Evolutionary conservation across 2,797 vertebrate species (phyloP).

Genomic region (Tapera naevia): DNA sequence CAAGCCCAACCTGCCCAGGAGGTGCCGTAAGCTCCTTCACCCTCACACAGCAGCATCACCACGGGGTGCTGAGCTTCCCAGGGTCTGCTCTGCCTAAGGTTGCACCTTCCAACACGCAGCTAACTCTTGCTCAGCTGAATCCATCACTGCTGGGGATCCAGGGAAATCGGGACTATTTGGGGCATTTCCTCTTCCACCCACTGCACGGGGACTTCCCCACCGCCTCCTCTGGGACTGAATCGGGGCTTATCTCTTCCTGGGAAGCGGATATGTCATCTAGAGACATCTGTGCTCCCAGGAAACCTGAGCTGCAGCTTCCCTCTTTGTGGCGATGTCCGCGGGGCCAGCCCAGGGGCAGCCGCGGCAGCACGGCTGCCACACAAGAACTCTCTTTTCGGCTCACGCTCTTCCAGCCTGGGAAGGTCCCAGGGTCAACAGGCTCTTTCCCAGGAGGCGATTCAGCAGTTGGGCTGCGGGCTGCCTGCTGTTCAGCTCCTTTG

Average conservation of each 20-base stretch:
- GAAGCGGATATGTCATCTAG: neutral
- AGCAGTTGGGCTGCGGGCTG: neutral
- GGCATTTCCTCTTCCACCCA: neutral
- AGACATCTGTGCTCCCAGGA: conserved; percentile 21
- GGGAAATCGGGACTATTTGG: neutral
- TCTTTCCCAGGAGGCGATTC: neutral
- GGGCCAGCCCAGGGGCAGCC: neutral
- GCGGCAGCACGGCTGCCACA: neutral
- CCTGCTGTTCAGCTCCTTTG: conserved; percentile 30
- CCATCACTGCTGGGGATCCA: neutral
- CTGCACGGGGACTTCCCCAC: accelerated
- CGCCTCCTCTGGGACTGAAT: accelerated
- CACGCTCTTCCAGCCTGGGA: neutral
- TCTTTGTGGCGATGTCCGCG: neutral
- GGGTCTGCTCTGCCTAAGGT: neutral
- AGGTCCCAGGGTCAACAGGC: neutral
- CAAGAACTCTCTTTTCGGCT: neutral
- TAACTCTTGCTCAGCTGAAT: neutral
- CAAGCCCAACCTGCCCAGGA: accelerated
- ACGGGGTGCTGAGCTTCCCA: neutral
- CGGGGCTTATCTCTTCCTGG: neutral
- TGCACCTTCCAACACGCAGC: neutral
- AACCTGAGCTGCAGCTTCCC: neutral
- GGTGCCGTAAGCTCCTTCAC: neutral
- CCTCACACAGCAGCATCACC: accelerated